phyloP scores from a whole-genome alignment of 2,113 vertebrate species.

The Jaculus jaculus region DNA sequence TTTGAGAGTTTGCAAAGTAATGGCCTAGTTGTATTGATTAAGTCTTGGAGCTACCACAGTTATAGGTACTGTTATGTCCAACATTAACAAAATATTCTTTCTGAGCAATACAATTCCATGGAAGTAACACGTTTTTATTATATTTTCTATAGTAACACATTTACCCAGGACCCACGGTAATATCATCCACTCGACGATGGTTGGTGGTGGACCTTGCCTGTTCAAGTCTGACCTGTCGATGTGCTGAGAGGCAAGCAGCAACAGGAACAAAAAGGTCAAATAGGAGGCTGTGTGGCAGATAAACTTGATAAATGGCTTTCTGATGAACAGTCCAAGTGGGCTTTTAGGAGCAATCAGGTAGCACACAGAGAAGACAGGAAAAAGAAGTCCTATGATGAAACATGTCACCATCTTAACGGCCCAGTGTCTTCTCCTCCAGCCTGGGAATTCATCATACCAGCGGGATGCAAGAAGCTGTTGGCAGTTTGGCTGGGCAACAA shows the following conservation, averaged over 20 bases:
- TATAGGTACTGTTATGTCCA: neutral
- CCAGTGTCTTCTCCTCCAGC: constrained; percentile 98
- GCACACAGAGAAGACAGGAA: constrained; percentile 93
- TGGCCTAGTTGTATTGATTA: neutral
- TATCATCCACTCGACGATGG: constrained; percentile 98
- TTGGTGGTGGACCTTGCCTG: constrained; percentile 92
- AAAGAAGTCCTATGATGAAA: constrained; percentile 94
- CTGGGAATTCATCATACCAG: constrained; percentile 97
- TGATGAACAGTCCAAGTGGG: constrained; percentile 94
- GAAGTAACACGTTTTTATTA: constrained; percentile 71
- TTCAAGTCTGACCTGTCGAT: constrained; percentile 87
- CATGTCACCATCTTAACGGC: constrained; percentile 95
- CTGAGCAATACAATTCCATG: constrained; percentile 56
- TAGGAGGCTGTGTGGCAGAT: constrained; percentile 99
- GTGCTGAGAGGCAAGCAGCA: constrained; percentile 96
- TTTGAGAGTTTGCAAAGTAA: neutral
- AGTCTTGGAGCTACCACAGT: neutral
- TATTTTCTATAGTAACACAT: constrained; percentile 89
- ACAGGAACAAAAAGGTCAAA: constrained; percentile 97
- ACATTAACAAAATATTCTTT: constrained; percentile 10
- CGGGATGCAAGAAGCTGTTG: constrained; percentile 97
- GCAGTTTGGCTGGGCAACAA: constrained; percentile 98
- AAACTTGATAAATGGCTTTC: constrained; percentile 99
- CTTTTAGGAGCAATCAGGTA: constrained; percentile 96
- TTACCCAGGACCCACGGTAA: constrained; percentile 99